phyloP scores from a whole-genome alignment of 2,113 vertebrate species.

The Anolis carolinensis region DNA sequence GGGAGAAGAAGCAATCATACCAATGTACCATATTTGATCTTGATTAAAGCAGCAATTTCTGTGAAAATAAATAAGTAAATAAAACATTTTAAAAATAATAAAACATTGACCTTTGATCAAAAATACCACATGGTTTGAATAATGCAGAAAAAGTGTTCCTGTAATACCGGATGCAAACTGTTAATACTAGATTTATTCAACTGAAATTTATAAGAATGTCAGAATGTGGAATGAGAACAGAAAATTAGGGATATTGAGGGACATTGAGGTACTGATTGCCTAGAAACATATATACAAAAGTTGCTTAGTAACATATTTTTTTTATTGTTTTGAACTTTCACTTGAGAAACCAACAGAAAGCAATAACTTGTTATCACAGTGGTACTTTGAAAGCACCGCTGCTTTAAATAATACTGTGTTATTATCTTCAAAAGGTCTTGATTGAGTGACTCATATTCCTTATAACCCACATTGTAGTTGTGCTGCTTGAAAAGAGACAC shows the following conservation, averaged over 20 bases:
- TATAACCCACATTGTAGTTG: not conserved
- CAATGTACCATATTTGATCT: too few species aligned
- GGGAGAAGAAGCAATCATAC: too few species aligned
- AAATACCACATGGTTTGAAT: too few species aligned
- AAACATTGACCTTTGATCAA: too few species aligned
- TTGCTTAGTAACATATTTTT: not conserved
- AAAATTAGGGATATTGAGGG: not conserved
- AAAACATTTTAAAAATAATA: too few species aligned
- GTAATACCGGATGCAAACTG: not conserved
- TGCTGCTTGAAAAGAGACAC: not conserved
- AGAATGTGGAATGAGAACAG: not conserved
- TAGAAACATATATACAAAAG: not conserved
- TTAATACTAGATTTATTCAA: not conserved
- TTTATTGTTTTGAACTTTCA: not conserved
- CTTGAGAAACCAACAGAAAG: not conserved
- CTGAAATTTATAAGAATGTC: not conserved
- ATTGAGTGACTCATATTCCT: not conserved
- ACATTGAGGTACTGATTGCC: not conserved
- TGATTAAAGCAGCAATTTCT: too few species aligned
- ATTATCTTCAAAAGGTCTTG: not conserved
- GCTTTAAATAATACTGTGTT: slow-evolving; percentile 25
- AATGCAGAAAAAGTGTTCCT: not conserved
- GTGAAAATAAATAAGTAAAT: too few species aligned
- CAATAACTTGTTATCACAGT: not conserved
- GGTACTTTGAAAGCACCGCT: not conserved